Evolutionary conservation across 2,113 vertebrate genomes (phyloP).

Genomic region (Plectropomus leopardus): DNA sequence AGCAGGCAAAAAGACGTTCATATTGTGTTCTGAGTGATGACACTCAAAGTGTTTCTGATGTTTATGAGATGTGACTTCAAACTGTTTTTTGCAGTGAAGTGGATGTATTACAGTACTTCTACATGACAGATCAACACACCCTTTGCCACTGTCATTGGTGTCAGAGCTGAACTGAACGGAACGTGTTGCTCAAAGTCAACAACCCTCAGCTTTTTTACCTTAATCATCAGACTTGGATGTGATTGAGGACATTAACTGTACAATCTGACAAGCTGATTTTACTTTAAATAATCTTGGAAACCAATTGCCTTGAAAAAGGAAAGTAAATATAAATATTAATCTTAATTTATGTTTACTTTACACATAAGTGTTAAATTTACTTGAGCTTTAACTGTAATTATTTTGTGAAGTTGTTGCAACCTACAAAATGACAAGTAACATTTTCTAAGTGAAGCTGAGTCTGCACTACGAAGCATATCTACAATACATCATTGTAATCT

Average conservation of each 20-base stretch:
- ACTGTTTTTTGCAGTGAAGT: neutral
- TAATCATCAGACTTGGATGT: neutral
- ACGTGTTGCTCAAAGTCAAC: too few relatives aligned
- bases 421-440: too few relatives aligned
- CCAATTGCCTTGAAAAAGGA: too few relatives aligned
- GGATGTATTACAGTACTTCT: neutral
- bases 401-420: too few relatives aligned
- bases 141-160: neutral
- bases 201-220: neutral
- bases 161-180: neutral
- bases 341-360: too few relatives aligned
- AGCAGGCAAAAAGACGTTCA: conserved; percentile 8
- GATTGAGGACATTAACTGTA: neutral
- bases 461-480: neutral
- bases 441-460: too few relatives aligned
- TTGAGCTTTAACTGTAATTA: too few relatives aligned
- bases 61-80: conserved; percentile 17
- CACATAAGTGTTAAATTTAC: too few relatives aligned
- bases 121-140: neutral
- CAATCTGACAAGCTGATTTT: too few relatives aligned
- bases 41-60: neutral
- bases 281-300: too few relatives aligned
- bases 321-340: too few relatives aligned
- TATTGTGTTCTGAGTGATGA: neutral
- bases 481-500: neutral